Evolutionary conservation across 2,888 invertebrate genomes (phyloP), one percentile per base, ranked within the genome.

Genomic region (Chrysopilus asiliformis): DNA sequence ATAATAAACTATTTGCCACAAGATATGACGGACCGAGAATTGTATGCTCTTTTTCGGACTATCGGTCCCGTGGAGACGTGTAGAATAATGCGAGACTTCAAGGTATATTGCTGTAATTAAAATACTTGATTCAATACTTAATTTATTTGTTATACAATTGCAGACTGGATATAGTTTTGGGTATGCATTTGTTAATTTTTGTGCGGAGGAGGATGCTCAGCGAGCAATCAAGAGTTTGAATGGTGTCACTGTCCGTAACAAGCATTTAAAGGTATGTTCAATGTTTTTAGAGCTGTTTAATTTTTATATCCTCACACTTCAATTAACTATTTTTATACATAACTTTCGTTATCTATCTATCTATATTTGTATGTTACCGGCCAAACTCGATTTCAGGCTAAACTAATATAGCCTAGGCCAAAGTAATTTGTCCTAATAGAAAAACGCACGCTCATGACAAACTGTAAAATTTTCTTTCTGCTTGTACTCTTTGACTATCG

Each of bases 1-100:
- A 94, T 94, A 49, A 83, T 94, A 54, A 94, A 94, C 70, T 94
- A 93, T 64, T 72, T 94, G 52, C 93, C 94, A 19, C 93, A 93
- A 66, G 83, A 79, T 52, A 82, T 93, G 71, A 84, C 85, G 2
- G 93, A 93, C 60, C 81, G 84, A 56, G 90, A 91, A 54, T 71
- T 93, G 39, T 83, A 81, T 57, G 79, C 81, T 46, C 77, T 93
- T 69, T 94, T 94, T 63, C 75, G 81, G 50, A 78, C 81, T 36
- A 79, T 89, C 49, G 93, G 93, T 33, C 82, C 84, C 15, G 76
- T 94, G 31, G 89, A 89, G 57, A 85, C 82, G 49, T 86, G 86
- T 59, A 74, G 90, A 51, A 85, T 94, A 50, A 89, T 89, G 86
- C 80, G 83, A 64, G 87, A 89, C 58, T 80, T 78, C 60, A 82